Evolutionary conservation across 2,113 vertebrate genomes (phyloP), one percentile per base, ranked within the genome.

Genomic region (Asarcornis scutulata): DNA sequence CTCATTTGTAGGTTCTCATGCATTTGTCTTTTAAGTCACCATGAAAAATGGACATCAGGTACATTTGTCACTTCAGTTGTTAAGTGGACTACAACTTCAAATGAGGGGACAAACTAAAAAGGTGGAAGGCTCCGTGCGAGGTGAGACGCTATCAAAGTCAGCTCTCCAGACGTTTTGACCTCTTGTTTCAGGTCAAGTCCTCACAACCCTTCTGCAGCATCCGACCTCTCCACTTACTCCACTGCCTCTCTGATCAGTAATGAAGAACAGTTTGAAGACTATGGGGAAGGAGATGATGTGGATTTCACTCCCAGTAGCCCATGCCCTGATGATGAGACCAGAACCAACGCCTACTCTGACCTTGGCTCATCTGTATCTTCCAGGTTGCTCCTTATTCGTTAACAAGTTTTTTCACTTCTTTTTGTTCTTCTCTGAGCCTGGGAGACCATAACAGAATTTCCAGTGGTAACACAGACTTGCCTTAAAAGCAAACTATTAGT

Each of bases 221-320:
- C 99, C 62, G 99, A 99, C 98, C 97, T 99, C 31, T 99, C 99
- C 15, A 99, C 99, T 3, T 99, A 98, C 84, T 99, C 99, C 40
- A 99, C 99, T 1, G 97, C 99, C 88, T 99, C 99, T 23, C 98
- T 99, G 94, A 98, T 98, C 95, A 98, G 98, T 96, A 99, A 98
- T 25, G 99, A 99, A 98, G 99, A 99, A 85, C 99, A 99, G 96
- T 99, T 99, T 97, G 99, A 99, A 97, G 99, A 99, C 97, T 99
- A 99, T 59, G 99, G 99, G 16, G 99, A 99, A 96, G 99, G 98
- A 17, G 99, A 99, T 32, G 99, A 99, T 14, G 98, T 98, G 50
- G 99, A 99, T 96, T 99, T 98, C 95, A 97, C 96, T 94, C 98
- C 99, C 91, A 98, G 98, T 98, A 99, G 99, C 97, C 99, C 99